Evolutionary conservation across 2,888 invertebrate genomes (phyloP), one percentile per base, ranked within the genome.

Genomic region (Piscicola geometra): DNA sequence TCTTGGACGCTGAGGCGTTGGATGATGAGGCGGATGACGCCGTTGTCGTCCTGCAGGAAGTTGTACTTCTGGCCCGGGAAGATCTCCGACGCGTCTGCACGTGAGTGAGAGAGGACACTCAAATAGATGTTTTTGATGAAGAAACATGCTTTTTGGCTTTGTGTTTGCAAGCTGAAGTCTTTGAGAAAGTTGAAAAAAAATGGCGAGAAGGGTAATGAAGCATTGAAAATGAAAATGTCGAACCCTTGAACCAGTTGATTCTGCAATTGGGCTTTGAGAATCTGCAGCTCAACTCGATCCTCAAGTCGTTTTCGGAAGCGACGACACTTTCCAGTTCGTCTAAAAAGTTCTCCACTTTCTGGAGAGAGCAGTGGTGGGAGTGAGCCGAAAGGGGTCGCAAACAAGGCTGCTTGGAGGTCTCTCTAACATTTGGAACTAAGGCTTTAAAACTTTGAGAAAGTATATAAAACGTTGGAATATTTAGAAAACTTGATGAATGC

Each of bases 1-100:
- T 99, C 99, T 82, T 99, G 98, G 52, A 93, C 93, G 87, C 93
- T 94, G 0, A 99, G 95, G 82, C 89, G 90, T 85, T 89, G 89
- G 82, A 99, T 94, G 80, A 93, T 91, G 79, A 99, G 88, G 15
- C 76, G 60, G 86, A 98, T 96, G 0, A 91, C 90, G 83, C 95
- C 94, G 82, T 92, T 92, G 85, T 97, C 95, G 75, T 81, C 73
- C 36, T 50, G 70, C 32, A 52, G 92, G 77, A 99, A 93, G 87
- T 98, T 96, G 86, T 93, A 98, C 86, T 96, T 99, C 76, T 94
- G 91, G 80, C 98, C 94, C 79, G 92, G 90, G 88, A 97, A 98
- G 71, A 96, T 88, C 89, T 98, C 97, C 92, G 95, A 83, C 78
- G 86, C 86, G 21, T 52, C 64, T 56, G 50, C 52, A 56, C 33